A percentile compares a stretch with the other conserved stretches of the same genome.
These are phyloP conservation scores for Odocoileus virginianus DNA, from an alignment of 2,113 vertebrate species.

Conservation along the genomic window DNA sequence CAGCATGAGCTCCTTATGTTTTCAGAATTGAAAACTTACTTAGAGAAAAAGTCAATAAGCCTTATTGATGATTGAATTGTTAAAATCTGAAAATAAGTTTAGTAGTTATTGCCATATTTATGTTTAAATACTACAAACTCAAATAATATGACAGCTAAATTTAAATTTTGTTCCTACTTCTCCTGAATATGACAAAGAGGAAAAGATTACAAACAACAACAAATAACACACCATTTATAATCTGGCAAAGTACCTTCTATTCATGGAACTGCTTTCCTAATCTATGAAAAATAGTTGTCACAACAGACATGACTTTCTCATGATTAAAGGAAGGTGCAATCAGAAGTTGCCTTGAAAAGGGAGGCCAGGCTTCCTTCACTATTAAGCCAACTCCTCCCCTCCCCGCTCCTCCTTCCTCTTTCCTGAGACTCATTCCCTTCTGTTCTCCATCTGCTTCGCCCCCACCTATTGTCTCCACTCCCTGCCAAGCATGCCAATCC, in stretches of 20 bases:
- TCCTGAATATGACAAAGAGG: conserved; percentile 75
- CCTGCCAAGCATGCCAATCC: conserved; percentile 47
- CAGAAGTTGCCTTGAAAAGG: not conserved
- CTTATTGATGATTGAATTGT: not conserved
- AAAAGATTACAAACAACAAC: conserved; percentile 1
- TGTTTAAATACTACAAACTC: conserved; percentile 78
- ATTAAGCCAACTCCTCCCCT: not conserved
- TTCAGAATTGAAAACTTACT: conserved; percentile 18
- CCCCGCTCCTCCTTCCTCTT: not conserved
- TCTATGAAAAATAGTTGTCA: not conserved
- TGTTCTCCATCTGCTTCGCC: conserved; percentile 59
- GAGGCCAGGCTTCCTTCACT: conserved; percentile 1
- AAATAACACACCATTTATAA: not conserved
- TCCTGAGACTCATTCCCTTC: conserved; percentile 6
- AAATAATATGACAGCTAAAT: conserved; percentile 70
- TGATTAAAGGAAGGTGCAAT: not conserved
- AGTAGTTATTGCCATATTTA: conserved; percentile 74
- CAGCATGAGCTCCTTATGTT: not conserved
- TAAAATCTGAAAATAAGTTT: conserved; percentile 3
- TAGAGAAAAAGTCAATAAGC: not conserved
- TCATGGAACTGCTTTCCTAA: not conserved
- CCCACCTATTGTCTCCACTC: conserved; percentile 63
- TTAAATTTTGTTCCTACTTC: conserved; percentile 78
- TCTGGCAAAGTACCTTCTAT: conserved; percentile 39
- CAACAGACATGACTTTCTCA: not conserved